phyloP scores from a whole-genome alignment of 2,113 vertebrate genomes.

The Neopipo cinnamomea region DNA sequence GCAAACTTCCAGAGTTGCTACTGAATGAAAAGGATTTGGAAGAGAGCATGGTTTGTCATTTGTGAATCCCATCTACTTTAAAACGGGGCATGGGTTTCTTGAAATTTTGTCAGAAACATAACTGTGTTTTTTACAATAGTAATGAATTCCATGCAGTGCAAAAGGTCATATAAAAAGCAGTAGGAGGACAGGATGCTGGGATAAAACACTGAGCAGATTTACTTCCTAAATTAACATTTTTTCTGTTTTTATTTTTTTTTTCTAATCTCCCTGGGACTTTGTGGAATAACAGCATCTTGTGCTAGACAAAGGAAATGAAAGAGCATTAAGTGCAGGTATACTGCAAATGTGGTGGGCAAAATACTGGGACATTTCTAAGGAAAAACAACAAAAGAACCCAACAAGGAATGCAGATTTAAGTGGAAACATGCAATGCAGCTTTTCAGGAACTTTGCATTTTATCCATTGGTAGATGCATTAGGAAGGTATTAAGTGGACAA shows the following conservation, averaged over 20 bases:
- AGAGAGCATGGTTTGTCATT: not conserved
- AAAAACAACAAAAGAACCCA: not conserved
- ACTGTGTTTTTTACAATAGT: not conserved
- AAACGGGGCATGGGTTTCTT: not conserved
- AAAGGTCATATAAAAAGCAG: slow-evolving; percentile 38
- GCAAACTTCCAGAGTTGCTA: not conserved
- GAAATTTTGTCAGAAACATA: not conserved
- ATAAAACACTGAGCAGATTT: slow-evolving; percentile 43
- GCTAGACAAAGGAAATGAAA: slow-evolving; percentile 52
- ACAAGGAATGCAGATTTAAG: slow-evolving; percentile 46
- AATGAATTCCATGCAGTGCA: slow-evolving; percentile 17
- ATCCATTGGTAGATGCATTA: slow-evolving; percentile 47
- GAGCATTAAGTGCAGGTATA: slow-evolving; percentile 9
- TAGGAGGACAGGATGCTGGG: slow-evolving; percentile 42
- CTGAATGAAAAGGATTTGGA: not conserved
- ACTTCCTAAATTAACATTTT: slow-evolving; percentile 38
- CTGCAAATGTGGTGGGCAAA: slow-evolving; percentile 12
- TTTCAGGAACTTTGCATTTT: slow-evolving; percentile 38
- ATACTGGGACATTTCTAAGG: slow-evolving; percentile 12
- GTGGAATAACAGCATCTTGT: slow-evolving; percentile 27
- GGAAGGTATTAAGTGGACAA: not conserved
- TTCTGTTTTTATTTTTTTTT: not conserved
- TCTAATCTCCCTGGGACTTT: not conserved
- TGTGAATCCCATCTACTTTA: not conserved
- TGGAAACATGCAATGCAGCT: slow-evolving; percentile 50